Percentiles rank a stretch among this genome's conserved stretches.
Evolutionary conservation across 1,140 invertebrate species (phyloP).

Genomic region (Aphidius ervi): DNA sequence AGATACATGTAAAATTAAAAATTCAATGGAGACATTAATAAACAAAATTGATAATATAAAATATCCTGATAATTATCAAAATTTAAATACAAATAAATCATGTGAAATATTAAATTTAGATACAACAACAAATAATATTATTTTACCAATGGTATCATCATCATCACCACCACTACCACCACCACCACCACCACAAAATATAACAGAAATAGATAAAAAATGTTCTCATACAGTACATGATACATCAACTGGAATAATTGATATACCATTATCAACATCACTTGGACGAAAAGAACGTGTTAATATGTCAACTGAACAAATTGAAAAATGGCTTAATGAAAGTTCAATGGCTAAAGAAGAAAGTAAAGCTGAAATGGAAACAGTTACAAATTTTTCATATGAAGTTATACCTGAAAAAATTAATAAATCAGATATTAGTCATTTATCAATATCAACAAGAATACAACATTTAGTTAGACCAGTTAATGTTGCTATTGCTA

Average conservation of each 20-base stretch:
- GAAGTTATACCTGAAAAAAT: conserved; percentile 33
- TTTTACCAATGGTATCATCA: conserved; percentile 8
- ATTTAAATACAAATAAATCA: too few species aligned
- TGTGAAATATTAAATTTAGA: too few species aligned
- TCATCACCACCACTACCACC: background rate
- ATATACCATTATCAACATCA: conserved; percentile 36
- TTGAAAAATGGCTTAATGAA: conserved; percentile 68
- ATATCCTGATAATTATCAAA: background rate
- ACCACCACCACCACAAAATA: background rate
- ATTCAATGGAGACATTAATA: conserved; percentile 11
- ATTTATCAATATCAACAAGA: conserved; percentile 48
- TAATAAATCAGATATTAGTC: conserved; percentile 30
- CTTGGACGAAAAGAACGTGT: conserved; percentile 60
- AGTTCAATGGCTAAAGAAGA: conserved; percentile 57
- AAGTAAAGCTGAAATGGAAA: conserved; percentile 55
- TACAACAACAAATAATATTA: too few species aligned
- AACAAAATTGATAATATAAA: too few species aligned
- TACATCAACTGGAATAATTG: conserved; percentile 35
- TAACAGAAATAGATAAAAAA: conserved; percentile 25
- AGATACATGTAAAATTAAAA: conserved; percentile 17
- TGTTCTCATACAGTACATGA: conserved; percentile 32
- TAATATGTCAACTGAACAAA: conserved; percentile 69
- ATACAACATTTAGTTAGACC: conserved; percentile 50
- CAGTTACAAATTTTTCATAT: conserved; percentile 39
- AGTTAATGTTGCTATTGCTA: conserved; percentile 49